Conservation (phyloP, 2,113 vertebrate genomes). For the Tapirus terrestris region DNA sequence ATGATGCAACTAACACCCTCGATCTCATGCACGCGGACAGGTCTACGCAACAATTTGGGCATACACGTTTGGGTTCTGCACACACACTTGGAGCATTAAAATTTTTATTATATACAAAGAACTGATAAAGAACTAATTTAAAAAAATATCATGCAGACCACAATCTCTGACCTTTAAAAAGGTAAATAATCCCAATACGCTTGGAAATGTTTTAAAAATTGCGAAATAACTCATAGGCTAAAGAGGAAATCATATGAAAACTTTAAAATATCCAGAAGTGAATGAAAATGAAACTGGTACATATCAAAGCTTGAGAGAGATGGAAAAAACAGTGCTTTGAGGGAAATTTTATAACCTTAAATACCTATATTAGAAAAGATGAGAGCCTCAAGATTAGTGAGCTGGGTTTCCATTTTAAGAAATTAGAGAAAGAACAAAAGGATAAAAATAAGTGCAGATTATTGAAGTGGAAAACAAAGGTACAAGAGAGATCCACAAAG, state of each 20-base stretch:
- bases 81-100: neutral
- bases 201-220: neutral
- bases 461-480: neutral
- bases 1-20: neutral
- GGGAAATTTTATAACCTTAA: neutral
- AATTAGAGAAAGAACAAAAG: neutral
- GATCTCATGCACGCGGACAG: neutral
- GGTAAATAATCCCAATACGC: neutral
- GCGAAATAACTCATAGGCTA: neutral
- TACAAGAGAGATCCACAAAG: neutral
- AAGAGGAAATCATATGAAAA: neutral
- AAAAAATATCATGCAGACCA: neutral
- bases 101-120: neutral
- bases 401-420: neutral
- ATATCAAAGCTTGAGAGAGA: neutral
- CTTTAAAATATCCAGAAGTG: neutral
- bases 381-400: neutral
- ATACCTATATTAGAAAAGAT: neutral
- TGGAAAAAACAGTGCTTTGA: neutral
- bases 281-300: neutral
- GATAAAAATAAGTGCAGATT: neutral
- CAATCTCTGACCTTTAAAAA: neutral
- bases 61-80: neutral
- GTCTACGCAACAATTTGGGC: neutral
- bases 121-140: neutral